A percentile compares a stretch with the other conserved stretches of the same genome.
Conservation (phyloP, 2,888 invertebrate species). For the Tholera decimalis region DNA sequence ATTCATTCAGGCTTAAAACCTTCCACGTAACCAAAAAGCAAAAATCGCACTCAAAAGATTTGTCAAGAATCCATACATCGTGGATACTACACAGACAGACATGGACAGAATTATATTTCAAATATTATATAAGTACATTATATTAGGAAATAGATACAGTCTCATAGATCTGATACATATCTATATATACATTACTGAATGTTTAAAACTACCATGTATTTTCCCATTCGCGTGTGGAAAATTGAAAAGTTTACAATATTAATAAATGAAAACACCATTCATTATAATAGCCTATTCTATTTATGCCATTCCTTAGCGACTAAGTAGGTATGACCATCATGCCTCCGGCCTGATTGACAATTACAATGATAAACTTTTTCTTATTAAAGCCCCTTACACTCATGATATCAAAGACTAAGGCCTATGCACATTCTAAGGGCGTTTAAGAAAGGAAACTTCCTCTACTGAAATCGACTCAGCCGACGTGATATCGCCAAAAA, state of each 20-base stretch:
- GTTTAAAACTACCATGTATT: constrained; percentile 7
- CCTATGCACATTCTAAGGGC: too few relatives aligned
- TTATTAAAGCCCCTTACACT: too few relatives aligned
- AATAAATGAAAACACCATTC: background rate
- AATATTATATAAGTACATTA: constrained; percentile 28
- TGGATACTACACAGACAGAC: background rate
- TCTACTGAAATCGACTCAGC: too few relatives aligned
- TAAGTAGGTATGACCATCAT: too few relatives aligned
- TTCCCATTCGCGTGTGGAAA: constrained; percentile 1
- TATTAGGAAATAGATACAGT: background rate
- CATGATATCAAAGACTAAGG: too few relatives aligned
- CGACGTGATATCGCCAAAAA: too few relatives aligned
- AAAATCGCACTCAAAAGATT: constrained; percentile 14
- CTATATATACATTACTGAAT: constrained; percentile 21
- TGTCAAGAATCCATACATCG: background rate
- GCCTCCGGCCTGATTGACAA: too few relatives aligned
- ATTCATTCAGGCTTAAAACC: background rate
- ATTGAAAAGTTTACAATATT: background rate
- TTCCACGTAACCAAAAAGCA: background rate
- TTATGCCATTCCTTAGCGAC: too few relatives aligned
- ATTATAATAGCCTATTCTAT: background rate
- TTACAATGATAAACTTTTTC: too few relatives aligned
- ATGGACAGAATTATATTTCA: background rate
- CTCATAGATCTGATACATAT: constrained; percentile 4
- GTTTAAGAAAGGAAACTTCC: too few relatives aligned